Conservation (phyloP, 2,888 invertebrate genomes). For the Leptinotarsa peninsularis region DNA sequence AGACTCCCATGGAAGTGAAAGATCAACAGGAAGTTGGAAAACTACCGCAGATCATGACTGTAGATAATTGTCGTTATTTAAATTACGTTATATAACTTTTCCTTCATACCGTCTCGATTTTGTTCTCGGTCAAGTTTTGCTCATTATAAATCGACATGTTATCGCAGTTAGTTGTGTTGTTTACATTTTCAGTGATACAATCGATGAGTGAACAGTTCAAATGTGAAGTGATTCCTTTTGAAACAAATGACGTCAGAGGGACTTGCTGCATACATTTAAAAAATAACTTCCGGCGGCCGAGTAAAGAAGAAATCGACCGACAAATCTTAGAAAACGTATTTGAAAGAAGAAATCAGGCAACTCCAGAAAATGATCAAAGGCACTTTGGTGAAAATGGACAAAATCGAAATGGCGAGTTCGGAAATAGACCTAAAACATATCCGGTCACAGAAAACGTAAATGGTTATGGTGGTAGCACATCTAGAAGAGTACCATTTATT, state of each 20-base stretch:
- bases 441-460: background rate
- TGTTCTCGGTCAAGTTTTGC: conserved; percentile 1
- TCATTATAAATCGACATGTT: conserved; percentile 19
- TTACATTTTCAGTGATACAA: conserved; percentile 9
- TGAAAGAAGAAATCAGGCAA: background rate
- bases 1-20: conserved; percentile 7
- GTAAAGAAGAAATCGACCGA: background rate
- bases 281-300: background rate
- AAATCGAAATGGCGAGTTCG: background rate
- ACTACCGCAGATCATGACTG: conserved; percentile 1
- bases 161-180: conserved; percentile 13
- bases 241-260: conserved; percentile 14
- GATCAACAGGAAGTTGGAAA: conserved; percentile 18
- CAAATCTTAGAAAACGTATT: background rate
- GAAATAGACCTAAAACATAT: too few relatives aligned
- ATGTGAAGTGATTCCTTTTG: conserved; percentile 14
- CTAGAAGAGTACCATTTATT: background rate
- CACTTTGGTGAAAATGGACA: background rate
- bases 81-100: conserved; percentile 16
- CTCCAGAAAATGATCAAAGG: background rate
- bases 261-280: background rate
- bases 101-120: background rate
- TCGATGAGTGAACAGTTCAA: conserved; percentile 3
- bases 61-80: conserved; percentile 13
- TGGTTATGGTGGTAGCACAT: background rate